A percentile compares a stretch with the other conserved stretches of the same genome.
Evolutionary conservation across 1,140 invertebrate species (phyloP).

Genomic region (Pinna nobilis): DNA sequence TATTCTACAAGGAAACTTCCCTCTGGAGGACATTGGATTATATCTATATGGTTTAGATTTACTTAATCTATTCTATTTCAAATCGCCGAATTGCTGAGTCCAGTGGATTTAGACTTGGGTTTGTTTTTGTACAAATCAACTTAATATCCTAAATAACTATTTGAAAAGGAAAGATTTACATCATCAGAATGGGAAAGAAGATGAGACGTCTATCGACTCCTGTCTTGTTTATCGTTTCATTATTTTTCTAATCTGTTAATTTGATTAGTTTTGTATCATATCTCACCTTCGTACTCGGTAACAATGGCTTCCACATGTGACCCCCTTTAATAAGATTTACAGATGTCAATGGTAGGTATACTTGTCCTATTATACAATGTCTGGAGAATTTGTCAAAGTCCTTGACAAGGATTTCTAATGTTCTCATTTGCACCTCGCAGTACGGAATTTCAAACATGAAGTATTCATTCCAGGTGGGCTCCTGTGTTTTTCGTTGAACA

Average conservation of each 20-base stretch:
- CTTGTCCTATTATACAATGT: conserved; percentile 71
- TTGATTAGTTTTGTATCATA: not conserved
- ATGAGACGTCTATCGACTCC: too few relatives aligned
- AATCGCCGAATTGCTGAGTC: too few relatives aligned
- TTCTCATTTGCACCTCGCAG: conserved; percentile 65
- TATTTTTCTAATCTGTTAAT: not conserved
- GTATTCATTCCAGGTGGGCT: conserved; percentile 71
- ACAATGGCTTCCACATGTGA: conserved; percentile 75
- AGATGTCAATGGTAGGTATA: conserved; percentile 65
- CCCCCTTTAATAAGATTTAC: conserved; percentile 74
- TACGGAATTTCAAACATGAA: conserved; percentile 72
- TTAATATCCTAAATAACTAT: too few relatives aligned
- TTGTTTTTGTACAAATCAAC: too few relatives aligned
- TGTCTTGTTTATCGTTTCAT: too few relatives aligned
- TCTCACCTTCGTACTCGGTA: conserved; percentile 71
- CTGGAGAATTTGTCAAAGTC: conserved; percentile 74
- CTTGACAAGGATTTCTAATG: conserved; percentile 71
- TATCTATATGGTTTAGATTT: too few relatives aligned
- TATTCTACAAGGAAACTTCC: too few relatives aligned
- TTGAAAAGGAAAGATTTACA: too few relatives aligned
- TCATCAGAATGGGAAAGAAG: too few relatives aligned
- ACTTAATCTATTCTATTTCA: too few relatives aligned
- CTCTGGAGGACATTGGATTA: too few relatives aligned
- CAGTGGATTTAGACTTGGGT: too few relatives aligned
- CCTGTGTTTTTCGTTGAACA: conserved; percentile 72